phyloP scores from a whole-genome alignment of 2,113 vertebrate species.

The Panthera leo region DNA sequence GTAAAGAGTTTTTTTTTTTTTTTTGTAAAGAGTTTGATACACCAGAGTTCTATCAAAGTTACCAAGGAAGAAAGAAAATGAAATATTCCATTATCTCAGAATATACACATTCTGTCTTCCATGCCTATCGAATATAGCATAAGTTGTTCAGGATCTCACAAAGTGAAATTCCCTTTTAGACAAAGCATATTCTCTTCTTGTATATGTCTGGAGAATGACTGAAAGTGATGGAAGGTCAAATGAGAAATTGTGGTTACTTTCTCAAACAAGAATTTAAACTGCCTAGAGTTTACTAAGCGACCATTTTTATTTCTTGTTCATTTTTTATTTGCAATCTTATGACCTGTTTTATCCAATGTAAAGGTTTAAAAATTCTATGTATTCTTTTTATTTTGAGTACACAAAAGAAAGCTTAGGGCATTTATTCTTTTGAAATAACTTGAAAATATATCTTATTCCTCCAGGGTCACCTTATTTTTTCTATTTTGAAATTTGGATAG shows the following conservation, averaged over 20 bases:
- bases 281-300: background rate
- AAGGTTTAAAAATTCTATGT: background rate
- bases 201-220: background rate
- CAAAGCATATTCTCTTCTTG: background rate
- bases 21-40: background rate
- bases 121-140: background rate
- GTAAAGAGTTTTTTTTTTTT: background rate
- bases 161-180: background rate
- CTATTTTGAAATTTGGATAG: background rate
- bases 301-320: background rate
- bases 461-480: background rate
- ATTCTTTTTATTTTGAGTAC: constrained; percentile 24
- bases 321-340: background rate
- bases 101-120: background rate
- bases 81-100: background rate
- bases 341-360: background rate
- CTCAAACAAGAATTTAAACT: background rate
- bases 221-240: background rate
- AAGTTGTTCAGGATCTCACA: background rate
- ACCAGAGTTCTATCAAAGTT: background rate
- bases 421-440: constrained; percentile 32
- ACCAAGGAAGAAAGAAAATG: background rate
- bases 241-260: background rate
- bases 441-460: background rate
- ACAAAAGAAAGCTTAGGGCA: background rate